Evolutionary conservation across 2,888 invertebrate species (phyloP).

Genomic region (Tetranychus piercei): DNA sequence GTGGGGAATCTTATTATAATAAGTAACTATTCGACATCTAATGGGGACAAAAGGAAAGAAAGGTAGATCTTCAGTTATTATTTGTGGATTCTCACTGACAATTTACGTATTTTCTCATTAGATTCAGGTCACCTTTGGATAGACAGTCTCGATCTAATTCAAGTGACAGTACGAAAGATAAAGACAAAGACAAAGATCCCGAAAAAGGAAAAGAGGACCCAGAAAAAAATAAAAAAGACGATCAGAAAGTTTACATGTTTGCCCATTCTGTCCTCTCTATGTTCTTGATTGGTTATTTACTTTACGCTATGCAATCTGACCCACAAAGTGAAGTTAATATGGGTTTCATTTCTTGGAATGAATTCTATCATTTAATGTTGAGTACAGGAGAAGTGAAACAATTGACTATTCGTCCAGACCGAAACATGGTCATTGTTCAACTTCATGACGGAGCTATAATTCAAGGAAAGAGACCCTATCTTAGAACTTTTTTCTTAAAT

Average conservation of each 20-base stretch:
- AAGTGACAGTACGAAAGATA: not conserved
- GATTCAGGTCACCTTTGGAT: not conserved
- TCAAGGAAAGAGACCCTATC: constrained; percentile 52
- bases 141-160: not conserved
- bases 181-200: not conserved
- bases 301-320: not conserved
- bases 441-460: constrained; percentile 66
- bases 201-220: not conserved
- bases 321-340: not conserved
- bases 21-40: not conserved
- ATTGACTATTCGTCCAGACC: constrained; percentile 60
- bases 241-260: not conserved
- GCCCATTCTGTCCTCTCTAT: not conserved
- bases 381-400: constrained; percentile 77
- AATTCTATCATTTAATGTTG: constrained; percentile 83
- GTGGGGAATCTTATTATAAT: not conserved
- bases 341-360: constrained; percentile 50
- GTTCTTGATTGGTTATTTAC: not conserved
- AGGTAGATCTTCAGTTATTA: not conserved
- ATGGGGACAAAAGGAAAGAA: not conserved
- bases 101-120: not conserved
- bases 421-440: constrained; percentile 63
- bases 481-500: constrained; percentile 59
- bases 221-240: not conserved
- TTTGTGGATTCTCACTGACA: not conserved